These are phyloP conservation scores for Acromyrmex echinatior DNA, from an alignment of 1,140 invertebrate species.

Conservation along the genomic window DNA sequence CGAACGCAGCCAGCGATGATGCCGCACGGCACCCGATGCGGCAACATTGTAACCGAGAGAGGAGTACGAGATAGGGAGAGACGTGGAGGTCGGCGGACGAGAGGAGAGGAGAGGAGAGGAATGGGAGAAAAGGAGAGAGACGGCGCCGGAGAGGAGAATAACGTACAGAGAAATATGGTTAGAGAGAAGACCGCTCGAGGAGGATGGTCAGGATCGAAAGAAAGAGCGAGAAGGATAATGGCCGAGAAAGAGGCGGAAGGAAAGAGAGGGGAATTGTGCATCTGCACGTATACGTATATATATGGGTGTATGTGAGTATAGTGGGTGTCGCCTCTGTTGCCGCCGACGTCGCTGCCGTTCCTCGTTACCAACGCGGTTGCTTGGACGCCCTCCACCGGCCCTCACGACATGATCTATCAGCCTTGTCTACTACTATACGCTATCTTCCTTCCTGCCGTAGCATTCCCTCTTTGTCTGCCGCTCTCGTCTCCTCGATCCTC, in stretches of 20 bases:
- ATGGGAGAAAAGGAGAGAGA: slow-evolving; percentile 42
- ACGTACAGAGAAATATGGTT: slow-evolving; percentile 71
- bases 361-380: slow-evolving; percentile 83
- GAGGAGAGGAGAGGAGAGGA: slow-evolving; percentile 32
- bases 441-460: background rate
- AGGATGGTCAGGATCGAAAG: slow-evolving; percentile 43
- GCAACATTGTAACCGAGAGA: slow-evolving; percentile 80
- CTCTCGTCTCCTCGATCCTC: slow-evolving; percentile 66
- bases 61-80: slow-evolving; percentile 69
- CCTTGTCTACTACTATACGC: slow-evolving; percentile 72
- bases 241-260: slow-evolving; percentile 47
- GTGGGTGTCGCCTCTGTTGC: slow-evolving; percentile 79
- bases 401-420: slow-evolving; percentile 80
- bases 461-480: slow-evolving; percentile 48
- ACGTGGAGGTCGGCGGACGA: slow-evolving; percentile 16
- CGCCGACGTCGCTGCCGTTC: slow-evolving; percentile 77
- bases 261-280: slow-evolving; percentile 34
- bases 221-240: slow-evolving; percentile 45
- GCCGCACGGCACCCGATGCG: slow-evolving; percentile 70
- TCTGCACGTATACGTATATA: background rate
- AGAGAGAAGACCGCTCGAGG: slow-evolving; percentile 45
- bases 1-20: slow-evolving; percentile 64
- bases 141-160: slow-evolving; percentile 56
- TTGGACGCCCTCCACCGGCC: slow-evolving; percentile 74
- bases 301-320: slow-evolving; percentile 68